Conservation (phyloP, 2,888 invertebrate genomes). For the Zaprionus bogoriensis region DNA sequence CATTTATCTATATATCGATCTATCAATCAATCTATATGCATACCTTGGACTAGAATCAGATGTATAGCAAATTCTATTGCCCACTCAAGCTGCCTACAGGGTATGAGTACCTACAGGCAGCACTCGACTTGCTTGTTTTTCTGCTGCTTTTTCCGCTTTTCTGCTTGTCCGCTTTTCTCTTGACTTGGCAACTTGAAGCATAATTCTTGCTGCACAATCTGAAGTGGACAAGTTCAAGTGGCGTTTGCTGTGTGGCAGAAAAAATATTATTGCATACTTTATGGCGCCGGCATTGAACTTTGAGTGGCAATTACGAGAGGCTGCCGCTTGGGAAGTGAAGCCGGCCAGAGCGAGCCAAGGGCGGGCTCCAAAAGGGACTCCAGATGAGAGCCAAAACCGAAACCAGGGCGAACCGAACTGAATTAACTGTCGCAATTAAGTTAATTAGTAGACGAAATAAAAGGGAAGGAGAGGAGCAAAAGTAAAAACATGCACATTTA, state of each 20-base stretch:
- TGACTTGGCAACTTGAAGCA: slow-evolving; percentile 8
- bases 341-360: not conserved
- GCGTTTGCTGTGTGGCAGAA: not conserved
- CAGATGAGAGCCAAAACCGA: not conserved
- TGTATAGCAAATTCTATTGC: too few relatives aligned
- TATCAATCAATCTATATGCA: too few relatives aligned
- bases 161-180: not conserved
- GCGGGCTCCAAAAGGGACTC: slow-evolving; percentile 4
- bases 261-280: slow-evolving; percentile 39
- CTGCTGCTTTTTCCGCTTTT: slow-evolving; percentile 1
- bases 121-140: not conserved
- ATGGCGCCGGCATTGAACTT: slow-evolving; percentile 34
- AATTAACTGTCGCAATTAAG: slow-evolving; percentile 62
- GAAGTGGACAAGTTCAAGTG: slow-evolving; percentile 33
- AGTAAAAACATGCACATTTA: slow-evolving; percentile 20
- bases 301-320: slow-evolving; percentile 35
- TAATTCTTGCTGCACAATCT: slow-evolving; percentile 17
- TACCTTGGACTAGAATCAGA: too few relatives aligned
- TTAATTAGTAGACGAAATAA: slow-evolving; percentile 47
- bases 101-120: not conserved
- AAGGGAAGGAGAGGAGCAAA: not conserved
- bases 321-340: slow-evolving; percentile 24
- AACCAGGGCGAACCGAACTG: not conserved
- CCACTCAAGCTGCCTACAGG: too few relatives aligned
- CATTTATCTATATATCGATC: too few relatives aligned